Base-by-base conservation (phyloP, 2,888 invertebrate species). In the Stenoptilia bipunctidactyla region DNA sequence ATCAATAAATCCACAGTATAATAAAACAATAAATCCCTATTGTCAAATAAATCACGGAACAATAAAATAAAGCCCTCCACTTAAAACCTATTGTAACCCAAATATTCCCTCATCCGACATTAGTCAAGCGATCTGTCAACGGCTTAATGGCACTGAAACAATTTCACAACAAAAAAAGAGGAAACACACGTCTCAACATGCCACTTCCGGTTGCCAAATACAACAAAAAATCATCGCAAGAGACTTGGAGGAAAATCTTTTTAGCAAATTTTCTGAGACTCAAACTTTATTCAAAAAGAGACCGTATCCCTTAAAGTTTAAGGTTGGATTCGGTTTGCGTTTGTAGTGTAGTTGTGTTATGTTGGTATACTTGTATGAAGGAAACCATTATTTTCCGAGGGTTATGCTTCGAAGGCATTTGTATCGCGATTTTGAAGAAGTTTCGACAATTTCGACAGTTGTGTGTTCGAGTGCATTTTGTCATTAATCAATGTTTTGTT, bases 401-500 rank as follows among this genome's bases (percentile, higher is more conserved):
- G 77, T 74, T 73, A 73, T 68, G 67, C 63, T 13, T 4, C 57
- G 58, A 64, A 68, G 67, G 72, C 79, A 76, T 82, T 82, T 82
- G 82, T 83, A 80, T 79, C 59, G 75, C 58, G 77, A 68, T 77
- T 82, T 82, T 80, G 82, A 82, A 79, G 80, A 80, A 83, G 73
- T 82, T 20, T 83, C 82, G 82, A 82, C 82, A 83, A 73, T 82
- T 20, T 83, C 82, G 82, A 82, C 82, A 82, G 82, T 83, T 80
- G 30, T 77, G 82, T 79, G 74, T 71, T 73, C 80, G 74, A 85
- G 84, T 85, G 84, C 84, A 84, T 83, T 83, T 79, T 55, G 62
- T 77, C 77, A 84, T 83, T 79, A 75, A 83, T 80, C 76, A 83
- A 73, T 76, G 79, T 79, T 82, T 80, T 82, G 82, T 83, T 80